Conservation (phyloP, 1,140 invertebrate species). For the Bombus waltoni region DNA sequence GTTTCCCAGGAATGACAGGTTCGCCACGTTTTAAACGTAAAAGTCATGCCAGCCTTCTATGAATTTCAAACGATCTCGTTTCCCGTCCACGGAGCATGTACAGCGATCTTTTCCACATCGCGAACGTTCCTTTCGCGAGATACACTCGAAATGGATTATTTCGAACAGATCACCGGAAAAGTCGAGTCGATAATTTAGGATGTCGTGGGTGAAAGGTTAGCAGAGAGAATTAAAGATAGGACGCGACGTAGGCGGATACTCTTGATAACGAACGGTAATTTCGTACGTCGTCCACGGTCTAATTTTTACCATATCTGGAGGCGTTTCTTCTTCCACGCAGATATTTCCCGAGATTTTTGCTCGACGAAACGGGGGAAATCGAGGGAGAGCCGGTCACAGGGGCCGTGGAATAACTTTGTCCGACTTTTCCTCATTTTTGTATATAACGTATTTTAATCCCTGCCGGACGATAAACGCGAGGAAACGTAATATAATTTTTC, state of each 20-base stretch:
- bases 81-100: too few species aligned
- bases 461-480: neutral
- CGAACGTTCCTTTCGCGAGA: too few species aligned
- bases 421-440: neutral
- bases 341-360: neutral
- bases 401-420: neutral
- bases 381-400: neutral
- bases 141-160: too few species aligned
- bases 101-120: too few species aligned
- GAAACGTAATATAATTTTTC: neutral
- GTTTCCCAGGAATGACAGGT: too few species aligned
- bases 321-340: neutral
- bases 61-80: too few species aligned
- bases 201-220: neutral
- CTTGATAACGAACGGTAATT: slow-evolving; percentile 14
- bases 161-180: too few species aligned
- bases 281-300: neutral
- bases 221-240: too few species aligned
- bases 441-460: neutral
- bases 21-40: too few species aligned
- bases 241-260: neutral
- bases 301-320: neutral
- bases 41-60: too few species aligned
- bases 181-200: neutral
- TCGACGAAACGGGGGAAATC: neutral